Base-by-base conservation (phyloP, 2,797 vertebrate genomes). In the Cynopterus sphinx region DNA sequence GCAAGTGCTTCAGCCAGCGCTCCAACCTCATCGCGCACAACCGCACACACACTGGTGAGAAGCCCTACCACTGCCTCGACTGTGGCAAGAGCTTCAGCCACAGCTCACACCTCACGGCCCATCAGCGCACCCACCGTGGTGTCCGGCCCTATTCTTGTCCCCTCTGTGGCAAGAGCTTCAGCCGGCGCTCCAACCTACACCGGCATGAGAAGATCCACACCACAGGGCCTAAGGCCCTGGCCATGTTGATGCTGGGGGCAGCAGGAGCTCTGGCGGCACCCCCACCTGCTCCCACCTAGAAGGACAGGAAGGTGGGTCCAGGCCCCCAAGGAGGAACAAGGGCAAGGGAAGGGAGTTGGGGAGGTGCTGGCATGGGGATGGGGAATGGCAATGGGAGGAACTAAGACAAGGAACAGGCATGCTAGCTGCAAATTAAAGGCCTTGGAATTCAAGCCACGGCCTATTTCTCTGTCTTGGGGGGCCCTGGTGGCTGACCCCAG, bases 1-100 rank as follows among this genome's bases (percentile, higher is more conserved):
- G 97, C n/a, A 98, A 97, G 63, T 92, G 96, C 96, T 98, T 98
- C 92, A 85, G 97, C 97, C 97, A 97, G 88, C 95, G 97, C 91
- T 98, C 97, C 36, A 97, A 97, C 89, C 97, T 98, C 92, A 96
- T 97, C 9, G 96, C 96, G 3, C 97, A 98, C 86, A 96, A 90
- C 73, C 96, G 97, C 49, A 97, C 92, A 1, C 98, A 98, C 79
- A 96, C 93, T 0, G 97, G 90, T 5, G 97, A 97, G 90, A 97
- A 97, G 90, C 97, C 97, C 39, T 98, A 97, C 90, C 91, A 94
- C 57, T 98, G 97, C 90, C 91, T 92, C 15, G 95, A 97, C 82
- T 98, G 97, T 0, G 96, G 92, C 85, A 97, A 97, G 95, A 95
- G 95, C 94, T 98, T 98, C 84, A 97, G 96, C 79, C 97, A 98